phyloP scores from a whole-genome alignment of 2,797 vertebrate species.

The Sebastes nivosus region DNA sequence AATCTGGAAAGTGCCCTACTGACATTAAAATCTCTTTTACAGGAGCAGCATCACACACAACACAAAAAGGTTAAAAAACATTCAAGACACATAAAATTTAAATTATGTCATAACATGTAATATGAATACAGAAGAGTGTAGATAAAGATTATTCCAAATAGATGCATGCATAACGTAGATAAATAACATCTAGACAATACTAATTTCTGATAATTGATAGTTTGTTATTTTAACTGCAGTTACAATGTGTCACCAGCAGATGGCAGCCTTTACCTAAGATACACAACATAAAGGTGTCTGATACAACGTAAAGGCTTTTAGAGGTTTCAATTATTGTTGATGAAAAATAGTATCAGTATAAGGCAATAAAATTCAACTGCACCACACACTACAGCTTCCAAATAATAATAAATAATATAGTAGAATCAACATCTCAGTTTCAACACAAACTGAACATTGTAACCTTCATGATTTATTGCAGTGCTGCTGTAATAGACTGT shows the following conservation, averaged over 20 bases:
- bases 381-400: neutral
- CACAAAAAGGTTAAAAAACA: neutral
- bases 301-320: neutral
- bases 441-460: neutral
- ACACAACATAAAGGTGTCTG: neutral
- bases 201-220: accelerated
- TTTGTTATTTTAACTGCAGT: slow-evolving; percentile 2
- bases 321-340: neutral
- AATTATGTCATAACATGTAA: neutral
- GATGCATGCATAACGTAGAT: neutral
- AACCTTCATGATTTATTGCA: neutral
- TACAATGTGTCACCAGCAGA: slow-evolving; percentile 45
- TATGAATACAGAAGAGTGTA: neutral
- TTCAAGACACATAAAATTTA: neutral
- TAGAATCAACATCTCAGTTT: neutral
- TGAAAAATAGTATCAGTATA: no score
- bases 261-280: slow-evolving; percentile 32
- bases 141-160: neutral
- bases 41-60: neutral
- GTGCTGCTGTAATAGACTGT: neutral
- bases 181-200: neutral
- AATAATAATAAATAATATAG: neutral
- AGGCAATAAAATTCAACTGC: neutral
- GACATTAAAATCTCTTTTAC: neutral
- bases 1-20: neutral